Evolutionary conservation across 2,113 vertebrate genomes (phyloP), one percentile per base, ranked within the genome.

Genomic region (Paradisaea rubra): DNA sequence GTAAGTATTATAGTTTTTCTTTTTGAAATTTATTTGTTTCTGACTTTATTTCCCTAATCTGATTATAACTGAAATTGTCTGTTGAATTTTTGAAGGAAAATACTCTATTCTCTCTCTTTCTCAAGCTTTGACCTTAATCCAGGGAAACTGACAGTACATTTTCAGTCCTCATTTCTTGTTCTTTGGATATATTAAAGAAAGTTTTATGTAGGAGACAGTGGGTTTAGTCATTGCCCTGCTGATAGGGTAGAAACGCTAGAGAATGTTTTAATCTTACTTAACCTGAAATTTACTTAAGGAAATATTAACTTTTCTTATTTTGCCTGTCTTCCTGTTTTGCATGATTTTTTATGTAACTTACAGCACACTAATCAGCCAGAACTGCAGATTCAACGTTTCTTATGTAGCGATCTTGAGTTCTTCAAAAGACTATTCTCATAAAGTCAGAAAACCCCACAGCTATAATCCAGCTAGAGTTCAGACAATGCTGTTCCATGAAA

Each of bases 1-100:
- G 99, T 99, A 97, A 99, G 99, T 99, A 93, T 77, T 53, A 68
- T 22, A 21, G 41, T 89, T 93, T 81, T 97, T 94, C 49, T 86
- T 94, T 93, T 53, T 37, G 41, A 54, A n/a, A 30, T 61, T 66
- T 25, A 41, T 35, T 68, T 57, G 9, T 56, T 86, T 78, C 50
- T 44, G 31, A 45, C 70, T 94, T 93, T 76, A 30, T 79, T 93
- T 81, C 50, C 54, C 76, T 83, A 63, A 61, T 56, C 35, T 61
- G 44, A 66, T 96, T 81, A 86, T 86, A 89, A 61, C 13, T 81
- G 50, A 39, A 93, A 88, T 66, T 66, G 17, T 70, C 60, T 61
- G 39, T 30, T 76, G 79, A n/a, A 80, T 70, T 91, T 94, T 27
- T 70, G 52, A 53, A 89, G 60, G 35, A 79, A 91, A 77, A 71